Evolutionary conservation across 2,113 vertebrate species (phyloP).

Genomic region (Prunella fulvescens): DNA sequence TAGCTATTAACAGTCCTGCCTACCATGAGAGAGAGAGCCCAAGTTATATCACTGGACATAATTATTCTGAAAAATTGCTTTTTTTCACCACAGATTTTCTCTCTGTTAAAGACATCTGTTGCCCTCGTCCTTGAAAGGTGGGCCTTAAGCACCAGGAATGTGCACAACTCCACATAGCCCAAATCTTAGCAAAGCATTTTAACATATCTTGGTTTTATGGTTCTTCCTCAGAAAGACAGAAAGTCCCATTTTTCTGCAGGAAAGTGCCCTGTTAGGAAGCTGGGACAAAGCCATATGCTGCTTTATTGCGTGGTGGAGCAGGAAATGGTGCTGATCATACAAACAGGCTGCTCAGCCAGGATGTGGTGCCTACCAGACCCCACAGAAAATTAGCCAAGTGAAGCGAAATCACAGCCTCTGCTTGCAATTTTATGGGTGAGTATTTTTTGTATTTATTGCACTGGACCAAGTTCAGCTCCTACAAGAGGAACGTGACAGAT

Average conservation of each 20-base stretch:
- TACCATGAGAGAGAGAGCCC: background rate
- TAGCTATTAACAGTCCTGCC: background rate
- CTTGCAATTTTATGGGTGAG: slow-evolving; percentile 51
- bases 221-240: background rate
- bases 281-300: slow-evolving; percentile 62
- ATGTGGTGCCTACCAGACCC: slow-evolving; percentile 15
- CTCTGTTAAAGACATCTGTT: background rate
- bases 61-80: background rate
- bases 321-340: slow-evolving; percentile 57
- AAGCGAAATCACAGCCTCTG: slow-evolving; percentile 19
- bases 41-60: background rate
- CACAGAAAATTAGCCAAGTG: slow-evolving; percentile 35
- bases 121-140: background rate
- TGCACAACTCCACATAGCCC: background rate
- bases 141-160: background rate
- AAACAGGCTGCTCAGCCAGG: slow-evolving; percentile 55
- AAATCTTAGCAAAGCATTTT: background rate
- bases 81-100: background rate
- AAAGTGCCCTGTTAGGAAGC: slow-evolving; percentile 23
- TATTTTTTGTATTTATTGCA: slow-evolving; percentile 62
- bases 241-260: slow-evolving; percentile 16
- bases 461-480: slow-evolving; percentile 60
- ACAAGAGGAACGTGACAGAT: slow-evolving; percentile 67
- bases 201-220: slow-evolving; percentile 3
- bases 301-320: slow-evolving; percentile 4